Evolutionary conservation across 2,888 invertebrate species (phyloP), one percentile per base, ranked within the genome.

Genomic region (Mythimna impura): DNA sequence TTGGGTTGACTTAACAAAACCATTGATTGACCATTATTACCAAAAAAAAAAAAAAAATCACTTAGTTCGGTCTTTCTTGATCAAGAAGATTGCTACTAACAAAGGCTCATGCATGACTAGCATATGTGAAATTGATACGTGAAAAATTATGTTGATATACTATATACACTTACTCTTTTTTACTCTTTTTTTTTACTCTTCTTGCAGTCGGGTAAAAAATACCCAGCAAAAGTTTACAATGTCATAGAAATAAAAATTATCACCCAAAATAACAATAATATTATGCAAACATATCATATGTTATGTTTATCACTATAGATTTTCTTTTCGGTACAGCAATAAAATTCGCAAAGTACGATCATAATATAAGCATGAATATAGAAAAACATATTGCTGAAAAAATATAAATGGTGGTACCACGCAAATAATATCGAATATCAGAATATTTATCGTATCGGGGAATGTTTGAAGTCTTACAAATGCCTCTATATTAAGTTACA

Each of bases 391-490:
- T 54, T 60, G 10, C 1, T 47, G 12, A 22, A 12, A 9, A 71
- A 62, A 68, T 52, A 58, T 63, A 75, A 52, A 34, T 43, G 8
- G n/a, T 14, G 22, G 22, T 22, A 52, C 10, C 10, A 62, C 17
- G 20, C 17, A 58, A 78, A 71, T 72, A 55, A 60, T 61, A 78
- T 78, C 66, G 40, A 74, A 74, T 78, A 25, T 74, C 73, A 60
- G 25, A 78, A 71, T 64, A n/a, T 62, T 69, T 64, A 73, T 73
- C 40, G 55, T 73, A 65, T 65, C 17, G 36, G 25, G 22, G 34
- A 78, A 71, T 81, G 47, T 81, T 81, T 30, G 63, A 78, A 81
- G 71, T 71, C 73, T 58, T 71, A 81, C 22, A 71, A 81, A 81
- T 71, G 58, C 55, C 40, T 62, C 43, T 81, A 58, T 72, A 81